phyloP scores from a whole-genome alignment of 1,140 invertebrate species.

The Drosophila obscura region DNA sequence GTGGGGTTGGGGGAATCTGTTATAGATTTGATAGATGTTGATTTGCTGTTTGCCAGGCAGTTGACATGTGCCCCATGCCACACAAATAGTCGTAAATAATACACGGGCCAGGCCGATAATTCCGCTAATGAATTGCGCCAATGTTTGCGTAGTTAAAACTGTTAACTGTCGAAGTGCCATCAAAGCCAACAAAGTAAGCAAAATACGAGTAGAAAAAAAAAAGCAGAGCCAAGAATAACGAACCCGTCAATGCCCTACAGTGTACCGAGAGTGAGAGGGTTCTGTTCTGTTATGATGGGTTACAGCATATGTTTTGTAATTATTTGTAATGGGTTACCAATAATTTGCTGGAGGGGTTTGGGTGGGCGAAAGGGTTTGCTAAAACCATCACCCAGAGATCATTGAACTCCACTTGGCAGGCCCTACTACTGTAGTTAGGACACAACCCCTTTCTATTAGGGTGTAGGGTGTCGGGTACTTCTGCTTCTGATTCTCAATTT shows the following conservation, averaged over 20 bases:
- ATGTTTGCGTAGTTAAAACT: conserved; percentile 70
- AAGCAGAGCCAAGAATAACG: background rate
- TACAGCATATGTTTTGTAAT: no score
- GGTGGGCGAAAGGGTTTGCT: no score
- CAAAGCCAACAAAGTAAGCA: conserved; percentile 30
- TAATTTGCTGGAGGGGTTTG: no score
- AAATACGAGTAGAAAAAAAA: background rate
- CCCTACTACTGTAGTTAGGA: no score
- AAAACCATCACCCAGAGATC: no score
- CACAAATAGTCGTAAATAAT: background rate
- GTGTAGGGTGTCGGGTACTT: background rate
- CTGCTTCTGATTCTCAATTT: conserved; percentile 4
- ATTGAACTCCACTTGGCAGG: no score
- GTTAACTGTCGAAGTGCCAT: conserved; percentile 49
- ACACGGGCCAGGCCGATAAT: conserved; percentile 63
- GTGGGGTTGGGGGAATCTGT: background rate
- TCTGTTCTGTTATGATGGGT: no score
- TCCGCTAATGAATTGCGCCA: conserved; percentile 60
- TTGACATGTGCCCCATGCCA: conserved; percentile 58
- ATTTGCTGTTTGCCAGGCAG: conserved; percentile 15
- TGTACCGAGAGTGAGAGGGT: no score
- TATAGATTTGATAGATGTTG: conserved; percentile 45
- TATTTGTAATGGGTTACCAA: no score
- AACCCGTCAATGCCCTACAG: conserved; percentile 6
- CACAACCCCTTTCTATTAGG: no score